These are phyloP conservation scores for Leptopilina syphax DNA, from an alignment of 2,888 invertebrate genomes.

Conservation along the genomic window DNA sequence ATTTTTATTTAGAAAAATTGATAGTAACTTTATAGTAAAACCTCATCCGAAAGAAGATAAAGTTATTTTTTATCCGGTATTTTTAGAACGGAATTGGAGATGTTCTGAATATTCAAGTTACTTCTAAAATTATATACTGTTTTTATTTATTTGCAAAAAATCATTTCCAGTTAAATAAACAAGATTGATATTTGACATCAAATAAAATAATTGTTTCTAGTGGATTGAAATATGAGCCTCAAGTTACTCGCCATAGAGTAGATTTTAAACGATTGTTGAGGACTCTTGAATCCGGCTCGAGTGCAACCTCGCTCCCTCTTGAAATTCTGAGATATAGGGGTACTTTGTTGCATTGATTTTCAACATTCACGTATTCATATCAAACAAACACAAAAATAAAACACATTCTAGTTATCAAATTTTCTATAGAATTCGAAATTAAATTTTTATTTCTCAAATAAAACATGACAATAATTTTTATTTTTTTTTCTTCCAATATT, in stretches of 20 bases:
- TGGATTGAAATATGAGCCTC: conserved; percentile 23
- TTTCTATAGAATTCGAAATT: no score
- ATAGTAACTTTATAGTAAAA: no score
- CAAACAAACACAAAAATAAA: neutral
- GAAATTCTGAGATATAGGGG: conserved; percentile 33
- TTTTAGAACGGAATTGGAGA: no score
- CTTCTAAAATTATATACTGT: neutral
- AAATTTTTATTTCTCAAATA: no score
- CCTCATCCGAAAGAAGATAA: no score
- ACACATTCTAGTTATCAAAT: neutral
- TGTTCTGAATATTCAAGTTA: no score
- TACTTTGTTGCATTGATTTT: conserved; percentile 21
- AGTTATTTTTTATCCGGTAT: no score
- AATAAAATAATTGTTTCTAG: conserved; percentile 34
- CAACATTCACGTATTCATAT: neutral
- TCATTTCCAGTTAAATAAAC: neutral
- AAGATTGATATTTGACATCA: neutral
- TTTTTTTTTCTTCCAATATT: neutral
- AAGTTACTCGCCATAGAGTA: conserved; percentile 30
- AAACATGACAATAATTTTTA: no score
- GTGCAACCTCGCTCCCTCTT: conserved; percentile 30
- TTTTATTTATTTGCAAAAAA: conserved; percentile 1
- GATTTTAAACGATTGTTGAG: conserved; percentile 32
- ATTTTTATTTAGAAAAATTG: no score
- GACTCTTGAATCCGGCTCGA: conserved; percentile 29